These are phyloP conservation scores for Tyto alba DNA, from an alignment of 2,113 vertebrate genomes.

Conservation along the genomic window DNA sequence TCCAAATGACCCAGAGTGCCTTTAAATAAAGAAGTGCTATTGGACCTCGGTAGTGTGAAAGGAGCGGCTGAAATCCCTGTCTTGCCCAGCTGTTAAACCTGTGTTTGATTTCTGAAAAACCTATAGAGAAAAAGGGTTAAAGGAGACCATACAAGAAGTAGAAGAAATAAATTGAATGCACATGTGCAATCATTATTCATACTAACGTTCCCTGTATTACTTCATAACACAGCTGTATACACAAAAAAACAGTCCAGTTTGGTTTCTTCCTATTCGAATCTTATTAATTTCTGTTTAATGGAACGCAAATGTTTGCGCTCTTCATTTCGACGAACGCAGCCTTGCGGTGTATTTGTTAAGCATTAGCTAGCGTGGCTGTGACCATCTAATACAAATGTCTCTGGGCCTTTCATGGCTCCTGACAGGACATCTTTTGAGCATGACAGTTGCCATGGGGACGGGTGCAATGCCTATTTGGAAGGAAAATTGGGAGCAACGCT, in stretches of 20 bases:
- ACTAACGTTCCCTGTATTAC: conserved; percentile 61
- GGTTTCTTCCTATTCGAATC: conserved; percentile 65
- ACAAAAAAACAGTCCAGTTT: conserved; percentile 52
- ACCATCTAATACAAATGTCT: conserved; percentile 68
- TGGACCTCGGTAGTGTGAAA: background rate
- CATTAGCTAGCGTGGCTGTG: conserved; percentile 11
- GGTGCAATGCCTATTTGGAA: conserved; percentile 68
- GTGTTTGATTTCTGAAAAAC: conserved; percentile 66
- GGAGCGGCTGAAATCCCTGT: conserved; percentile 17
- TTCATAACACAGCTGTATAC: conserved; percentile 76
- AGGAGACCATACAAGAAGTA: conserved; percentile 56
- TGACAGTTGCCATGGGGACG: conserved; percentile 74
- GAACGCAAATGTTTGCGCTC: conserved; percentile 69
- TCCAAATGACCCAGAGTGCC: conserved; percentile 26
- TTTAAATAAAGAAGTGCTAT: conserved; percentile 44
- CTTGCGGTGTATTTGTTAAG: conserved; percentile 48
- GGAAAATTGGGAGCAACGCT: conserved; percentile 70
- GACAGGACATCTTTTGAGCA: conserved; percentile 73
- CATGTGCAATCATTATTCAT: conserved; percentile 72
- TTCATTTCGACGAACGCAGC: conserved; percentile 52
- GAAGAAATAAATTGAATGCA: conserved; percentile 73
- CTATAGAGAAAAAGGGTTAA: conserved; percentile 59
- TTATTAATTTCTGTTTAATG: conserved; percentile 73
- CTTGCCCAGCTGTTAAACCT: conserved; percentile 57
- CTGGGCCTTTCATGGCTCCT: conserved; percentile 66